Evolutionary conservation across 2,797 vertebrate genomes (phyloP), one percentile per base, ranked within the genome.

Genomic region (Clamator glandarius): DNA sequence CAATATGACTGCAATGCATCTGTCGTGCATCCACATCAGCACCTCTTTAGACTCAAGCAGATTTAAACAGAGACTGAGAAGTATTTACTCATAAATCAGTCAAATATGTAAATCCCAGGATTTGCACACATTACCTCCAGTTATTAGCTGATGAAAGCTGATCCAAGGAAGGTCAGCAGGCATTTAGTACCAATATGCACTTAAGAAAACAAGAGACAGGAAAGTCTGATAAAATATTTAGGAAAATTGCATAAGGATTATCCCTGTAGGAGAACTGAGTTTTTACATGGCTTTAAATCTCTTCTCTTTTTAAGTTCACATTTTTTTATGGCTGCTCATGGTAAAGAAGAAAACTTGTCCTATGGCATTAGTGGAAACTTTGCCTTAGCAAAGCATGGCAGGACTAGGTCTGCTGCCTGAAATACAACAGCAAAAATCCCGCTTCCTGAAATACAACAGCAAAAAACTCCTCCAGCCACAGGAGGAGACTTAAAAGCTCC

Each of bases 361-460:
- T 63, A 24, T 6, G 15, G 74, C 21, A 52, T 28, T 35, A 52
- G 50, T 6, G 50, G 42, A 77, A 76, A 28, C 26, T 85, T 63
- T 82, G 61, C 26, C 67, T 50, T 50, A 67, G 62, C 33, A 87
- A 75, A 79, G 24, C 18, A 12, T 5, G 25, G 39, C 23, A 58
- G 44, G 15, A n/a, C 48, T 24, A 11, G 21, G n/a, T 50, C 52
- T 76, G 50, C 61, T 41, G 46, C 42, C 70, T 41, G 36, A 74
- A 87, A 87, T 28, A 21, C 31, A 63, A 46, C 0, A 61, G 46
- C 28, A 89, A 63, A 70, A 84, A 8, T 0, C 0, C 0, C 33
- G 52, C n/a, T n/a, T n/a, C 42, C 70, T 41, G 36, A 74, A 87
- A 87, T 28, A 21, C 31, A 63, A 46, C 0, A 61, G 46, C 28